A percentile compares a stretch with the other conserved stretches of the same genome.
These are phyloP conservation scores for Neodiprion pinetum DNA, from an alignment of 1,140 invertebrate species.

Conservation along the genomic window DNA sequence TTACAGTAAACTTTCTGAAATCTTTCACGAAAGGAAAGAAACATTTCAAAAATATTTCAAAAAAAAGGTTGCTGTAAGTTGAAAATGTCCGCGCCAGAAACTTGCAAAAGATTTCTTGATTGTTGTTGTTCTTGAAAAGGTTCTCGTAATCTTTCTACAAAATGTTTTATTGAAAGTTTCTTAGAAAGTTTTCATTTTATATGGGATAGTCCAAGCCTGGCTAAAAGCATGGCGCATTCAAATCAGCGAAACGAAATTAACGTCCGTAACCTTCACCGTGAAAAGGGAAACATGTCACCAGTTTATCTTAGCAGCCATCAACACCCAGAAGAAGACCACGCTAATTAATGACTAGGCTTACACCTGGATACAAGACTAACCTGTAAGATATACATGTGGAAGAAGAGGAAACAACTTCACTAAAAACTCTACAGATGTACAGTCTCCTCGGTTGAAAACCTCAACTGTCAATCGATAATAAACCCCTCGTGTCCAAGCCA, in stretches of 20 bases:
- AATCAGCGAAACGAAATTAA: slow-evolving; percentile 24
- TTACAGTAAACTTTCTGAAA: too few species aligned
- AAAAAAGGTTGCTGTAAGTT: too few species aligned
- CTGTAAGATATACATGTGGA: slow-evolving; percentile 26
- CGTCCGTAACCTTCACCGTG: slow-evolving; percentile 38
- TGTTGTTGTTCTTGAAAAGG: too few species aligned
- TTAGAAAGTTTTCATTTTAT: too few species aligned
- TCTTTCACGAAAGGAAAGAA: too few species aligned
- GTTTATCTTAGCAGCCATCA: slow-evolving; percentile 25
- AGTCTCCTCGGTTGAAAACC: slow-evolving; percentile 20
- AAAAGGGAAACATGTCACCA: slow-evolving; percentile 22
- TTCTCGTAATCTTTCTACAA: too few species aligned
- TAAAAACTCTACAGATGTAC: slow-evolving; percentile 22
- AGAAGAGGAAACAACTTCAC: slow-evolving; percentile 27
- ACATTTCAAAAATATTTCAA: too few species aligned
- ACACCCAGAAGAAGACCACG: slow-evolving; percentile 13
- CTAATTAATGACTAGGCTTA: slow-evolving; percentile 29
- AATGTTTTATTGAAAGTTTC: too few species aligned
- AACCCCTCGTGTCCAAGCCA: not conserved
- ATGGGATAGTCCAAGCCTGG: slow-evolving; percentile 29
- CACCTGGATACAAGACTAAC: slow-evolving; percentile 27
- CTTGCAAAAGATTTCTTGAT: too few species aligned
- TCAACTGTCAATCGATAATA: not conserved
- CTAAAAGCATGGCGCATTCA: slow-evolving; percentile 41
- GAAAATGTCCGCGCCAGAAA: too few species aligned